These are phyloP conservation scores for Adelges cooleyi DNA, from an alignment of 1,140 invertebrate species.

Conservation along the genomic window DNA sequence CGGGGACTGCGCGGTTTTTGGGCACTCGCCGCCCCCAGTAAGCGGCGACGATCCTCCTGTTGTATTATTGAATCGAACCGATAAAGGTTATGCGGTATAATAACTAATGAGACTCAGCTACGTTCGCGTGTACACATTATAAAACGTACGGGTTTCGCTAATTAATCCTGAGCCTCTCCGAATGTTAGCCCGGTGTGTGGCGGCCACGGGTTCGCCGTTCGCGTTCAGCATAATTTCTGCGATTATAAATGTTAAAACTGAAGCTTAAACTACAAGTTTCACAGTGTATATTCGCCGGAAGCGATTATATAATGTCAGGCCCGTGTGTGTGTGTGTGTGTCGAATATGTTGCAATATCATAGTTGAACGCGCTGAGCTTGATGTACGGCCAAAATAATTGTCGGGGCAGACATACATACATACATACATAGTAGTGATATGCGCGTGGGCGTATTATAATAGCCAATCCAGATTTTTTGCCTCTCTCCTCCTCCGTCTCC, in stretches of 20 bases:
- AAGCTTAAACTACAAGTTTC: slow-evolving; percentile 16
- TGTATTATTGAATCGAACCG: too few relatives aligned
- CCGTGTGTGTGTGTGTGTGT: neutral
- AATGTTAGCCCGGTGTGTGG: too few relatives aligned
- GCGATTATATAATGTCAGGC: neutral
- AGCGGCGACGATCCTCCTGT: too few relatives aligned
- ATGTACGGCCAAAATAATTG: slow-evolving; percentile 1
- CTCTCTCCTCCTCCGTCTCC: neutral
- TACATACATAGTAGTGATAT: too few relatives aligned
- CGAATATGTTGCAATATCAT: neutral
- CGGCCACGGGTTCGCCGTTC: neutral
- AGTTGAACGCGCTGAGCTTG: neutral
- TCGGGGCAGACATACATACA: too few relatives aligned
- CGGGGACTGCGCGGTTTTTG: too few relatives aligned
- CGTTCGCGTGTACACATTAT: too few relatives aligned
- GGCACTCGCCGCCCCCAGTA: too few relatives aligned
- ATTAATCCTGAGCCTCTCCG: slow-evolving; percentile 1
- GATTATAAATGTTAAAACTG: slow-evolving; percentile 17
- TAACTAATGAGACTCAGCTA: too few relatives aligned
- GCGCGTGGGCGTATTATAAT: neutral
- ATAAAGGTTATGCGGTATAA: too few relatives aligned
- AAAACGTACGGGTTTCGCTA: neutral
- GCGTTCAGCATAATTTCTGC: neutral
- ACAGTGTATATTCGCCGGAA: neutral
- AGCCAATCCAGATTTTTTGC: too few relatives aligned